phyloP scores from a whole-genome alignment of 2,797 vertebrate genomes.

The Tolypeutes matacus region DNA sequence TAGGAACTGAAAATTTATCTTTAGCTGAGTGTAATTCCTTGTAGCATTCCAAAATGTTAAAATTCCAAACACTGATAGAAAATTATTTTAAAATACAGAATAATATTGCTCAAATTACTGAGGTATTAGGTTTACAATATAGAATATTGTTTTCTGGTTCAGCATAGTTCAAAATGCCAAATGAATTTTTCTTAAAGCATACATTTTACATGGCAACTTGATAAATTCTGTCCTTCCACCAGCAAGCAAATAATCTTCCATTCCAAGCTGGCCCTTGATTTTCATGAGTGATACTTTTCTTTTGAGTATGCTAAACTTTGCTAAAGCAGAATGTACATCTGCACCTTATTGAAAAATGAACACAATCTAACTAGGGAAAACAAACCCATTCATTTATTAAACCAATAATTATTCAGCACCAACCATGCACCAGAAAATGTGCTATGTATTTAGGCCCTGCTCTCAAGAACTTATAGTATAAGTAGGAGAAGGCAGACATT shows the following conservation, averaged over 20 bases:
- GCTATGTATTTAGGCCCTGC: neutral
- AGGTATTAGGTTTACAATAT: neutral
- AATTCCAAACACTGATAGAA: neutral
- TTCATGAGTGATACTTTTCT: slow-evolving; percentile 6
- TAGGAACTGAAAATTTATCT: slow-evolving; percentile 10
- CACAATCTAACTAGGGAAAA: neutral
- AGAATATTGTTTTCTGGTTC: neutral
- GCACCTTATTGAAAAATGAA: neutral
- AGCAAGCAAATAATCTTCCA: neutral
- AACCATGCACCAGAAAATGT: neutral
- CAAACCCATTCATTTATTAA: slow-evolving; percentile 20
- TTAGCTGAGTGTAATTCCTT: neutral
- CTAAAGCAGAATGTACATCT: neutral
- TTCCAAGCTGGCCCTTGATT: slow-evolving; percentile 5
- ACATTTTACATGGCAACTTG: neutral
- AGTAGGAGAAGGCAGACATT: neutral
- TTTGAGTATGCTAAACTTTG: neutral
- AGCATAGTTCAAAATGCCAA: neutral
- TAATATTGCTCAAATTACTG: slow-evolving; percentile 15
- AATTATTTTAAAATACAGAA: neutral
- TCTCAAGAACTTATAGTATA: neutral
- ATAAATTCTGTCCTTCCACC: neutral
- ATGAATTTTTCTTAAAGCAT: neutral
- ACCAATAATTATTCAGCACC: neutral
- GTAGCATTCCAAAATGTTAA: neutral